Base-by-base conservation (phyloP, 1,140 invertebrate species). In the Pseudoatta argentina region DNA sequence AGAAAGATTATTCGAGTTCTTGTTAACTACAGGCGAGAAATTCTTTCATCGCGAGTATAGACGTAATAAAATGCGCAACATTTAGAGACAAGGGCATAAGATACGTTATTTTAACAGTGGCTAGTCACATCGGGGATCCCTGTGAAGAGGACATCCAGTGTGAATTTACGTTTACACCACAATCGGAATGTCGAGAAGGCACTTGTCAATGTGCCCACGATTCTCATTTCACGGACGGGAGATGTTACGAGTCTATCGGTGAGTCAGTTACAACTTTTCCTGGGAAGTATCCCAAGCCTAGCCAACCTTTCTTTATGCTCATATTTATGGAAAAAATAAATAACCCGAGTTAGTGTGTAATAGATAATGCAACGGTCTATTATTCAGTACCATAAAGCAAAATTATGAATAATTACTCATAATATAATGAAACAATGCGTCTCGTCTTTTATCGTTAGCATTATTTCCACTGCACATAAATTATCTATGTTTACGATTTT, bases 241-340 rank as follows among this genome's bases (percentile, higher is more conserved):
- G 89, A 57, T 95, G 94, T 89, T 93, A 94, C 90, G 73, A 90
- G 87, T 91, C 93, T 30, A 90, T 93, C 39, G 93, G 94, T 95
- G 85, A 91, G 89, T 78, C 7, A n/a, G 24, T 51, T 44, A 21
- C 7, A 44, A 30, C 39, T 34, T 85, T 87, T 87, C 86, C 34
- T 63, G 27, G 18, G 69, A 83, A 75, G 16, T 51, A 51, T 75
- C 55, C n/a, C 55, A 73, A 57, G 18, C 24, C 53, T 4, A 16
- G 2, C 18, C 24, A 18, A 27, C 5, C 69, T 34, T 21, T 48
- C 16, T 27, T 75, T 61, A 63, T 16, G 79, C 3, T 3, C n/a
- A 61, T 61, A 75, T 75, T 61, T 75, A 75, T 83, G 69, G 16
- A 18, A 51, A 73, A 75, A 73, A 83, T 83, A 51, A 73, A 83